Conservation (phyloP, 2,888 invertebrate species). For the Crocallis elinguaria region DNA sequence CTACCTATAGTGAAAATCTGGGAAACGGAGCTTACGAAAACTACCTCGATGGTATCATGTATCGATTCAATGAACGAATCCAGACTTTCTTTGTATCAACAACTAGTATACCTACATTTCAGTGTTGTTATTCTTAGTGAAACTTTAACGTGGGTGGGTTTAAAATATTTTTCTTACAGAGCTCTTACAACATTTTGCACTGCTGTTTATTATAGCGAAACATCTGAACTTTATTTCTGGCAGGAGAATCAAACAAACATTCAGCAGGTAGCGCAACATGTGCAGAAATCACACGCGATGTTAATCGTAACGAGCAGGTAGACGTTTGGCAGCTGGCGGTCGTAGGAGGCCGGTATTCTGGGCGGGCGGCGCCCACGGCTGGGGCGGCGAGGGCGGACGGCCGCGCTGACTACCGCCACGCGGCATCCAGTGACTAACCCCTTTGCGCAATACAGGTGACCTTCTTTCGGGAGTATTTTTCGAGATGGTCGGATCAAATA, state of each 20-base stretch:
- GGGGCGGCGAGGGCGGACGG: conserved; percentile 30
- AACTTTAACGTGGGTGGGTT: background rate
- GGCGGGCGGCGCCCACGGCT: conserved; percentile 59
- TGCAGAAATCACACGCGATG: conserved; percentile 18
- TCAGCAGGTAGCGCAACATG: conserved; percentile 14
- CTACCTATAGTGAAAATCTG: no score
- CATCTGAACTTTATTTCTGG: conserved; percentile 18
- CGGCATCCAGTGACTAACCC: conserved; percentile 69
- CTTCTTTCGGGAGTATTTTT: conserved; percentile 50
- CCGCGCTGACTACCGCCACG: conserved; percentile 57
- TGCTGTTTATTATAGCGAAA: conserved; percentile 18
- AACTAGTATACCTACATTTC: no score
- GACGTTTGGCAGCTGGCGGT: conserved; percentile 53
- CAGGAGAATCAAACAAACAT: conserved; percentile 10
- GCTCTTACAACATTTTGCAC: conserved; percentile 12
- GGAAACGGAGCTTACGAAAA: no score
- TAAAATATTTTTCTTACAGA: conserved; percentile 1
- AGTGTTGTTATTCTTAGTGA: background rate
- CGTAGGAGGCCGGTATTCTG: conserved; percentile 72
- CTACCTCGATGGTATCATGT: no score
- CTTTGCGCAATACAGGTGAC: conserved; percentile 72
- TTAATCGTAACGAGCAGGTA: conserved; percentile 39
- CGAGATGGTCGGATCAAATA: background rate
- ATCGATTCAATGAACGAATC: no score
- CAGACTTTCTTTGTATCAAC: no score